Evolutionary conservation across 2,113 vertebrate species (phyloP), one percentile per base, ranked within the genome.

Genomic region (Oncorhynchus gorbuscha): DNA sequence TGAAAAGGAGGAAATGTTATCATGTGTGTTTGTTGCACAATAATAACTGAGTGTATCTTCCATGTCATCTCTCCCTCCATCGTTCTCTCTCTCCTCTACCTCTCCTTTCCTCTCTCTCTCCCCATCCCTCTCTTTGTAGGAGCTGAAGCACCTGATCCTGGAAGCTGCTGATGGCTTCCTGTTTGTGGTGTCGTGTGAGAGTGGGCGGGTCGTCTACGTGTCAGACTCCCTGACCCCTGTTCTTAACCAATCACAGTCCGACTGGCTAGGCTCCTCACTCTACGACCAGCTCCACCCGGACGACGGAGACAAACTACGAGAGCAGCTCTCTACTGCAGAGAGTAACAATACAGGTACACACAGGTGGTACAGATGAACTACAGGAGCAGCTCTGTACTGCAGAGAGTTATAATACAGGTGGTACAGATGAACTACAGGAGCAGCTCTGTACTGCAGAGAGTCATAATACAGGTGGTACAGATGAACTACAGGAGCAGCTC

Each of bases 211-310:
- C 61, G 96, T 99, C 0, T 99, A 98, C 0, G 96, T 99, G 65
- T 99, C 98, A 0, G 98, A 99, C 79, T 99, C 98, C 0, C 89
- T 99, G 84, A 97, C 95, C 0, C 97, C 97, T 0, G 97, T 99
- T 70, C 93, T 99, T 77, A 99, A 98, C 90, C 98, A 99, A 79
- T 86, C 94, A 0, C 97, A 98, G 89, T 94, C 97, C 0, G 96
- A 98, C 13, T 99, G 98, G 98, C 95, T 99, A 0, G 96, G 97
- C 76, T 96, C 95, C 76, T 97, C 96, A 0, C 83, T 99, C 0
- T 99, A 99, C 0, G 97, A 99, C 68, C 97, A 98, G 88, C 96
- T 99, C 55, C 98, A 99, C 85, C 97, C 96, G 0, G 98, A 99
- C 0, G 98, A 99, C 9, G 94, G 93, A 77, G 97, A 98, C 80